Percentiles rank a stretch among this genome's conserved stretches.
These are phyloP conservation scores for Callopanchax toddi DNA, from an alignment of 2,113 vertebrate genomes.

Conservation along the genomic window DNA sequence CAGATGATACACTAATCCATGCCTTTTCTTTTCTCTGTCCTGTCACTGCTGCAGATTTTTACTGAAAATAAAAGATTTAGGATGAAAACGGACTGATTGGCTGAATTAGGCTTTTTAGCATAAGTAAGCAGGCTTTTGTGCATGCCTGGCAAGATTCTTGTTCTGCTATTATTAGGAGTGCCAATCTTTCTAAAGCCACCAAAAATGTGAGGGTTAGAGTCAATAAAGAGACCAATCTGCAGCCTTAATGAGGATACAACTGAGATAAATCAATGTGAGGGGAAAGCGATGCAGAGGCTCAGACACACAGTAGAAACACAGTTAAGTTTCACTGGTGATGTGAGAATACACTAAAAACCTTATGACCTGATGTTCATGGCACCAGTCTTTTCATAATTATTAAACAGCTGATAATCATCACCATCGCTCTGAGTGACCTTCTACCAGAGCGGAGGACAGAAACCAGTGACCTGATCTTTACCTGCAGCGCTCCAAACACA, in stretches of 20 bases:
- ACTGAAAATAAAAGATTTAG: slow-evolving; percentile 34
- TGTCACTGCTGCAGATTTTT: slow-evolving; percentile 16
- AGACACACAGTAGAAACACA: not conserved
- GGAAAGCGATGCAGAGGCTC: slow-evolving; percentile 16
- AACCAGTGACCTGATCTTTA: slow-evolving; percentile 45
- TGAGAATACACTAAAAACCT: no score
- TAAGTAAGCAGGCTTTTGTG: slow-evolving; percentile 21
- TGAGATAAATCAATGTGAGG: slow-evolving; percentile 50
- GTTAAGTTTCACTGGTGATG: no score
- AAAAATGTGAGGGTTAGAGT: not conserved
- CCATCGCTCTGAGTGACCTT: slow-evolving; percentile 50
- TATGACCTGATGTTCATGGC: no score
- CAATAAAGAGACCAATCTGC: slow-evolving; percentile 33
- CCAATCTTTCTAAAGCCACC: slow-evolving; percentile 36
- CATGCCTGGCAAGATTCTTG: slow-evolving; percentile 12
- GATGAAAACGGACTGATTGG: not conserved
- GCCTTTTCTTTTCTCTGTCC: slow-evolving; percentile 5
- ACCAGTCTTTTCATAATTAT: not conserved
- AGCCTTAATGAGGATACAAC: slow-evolving; percentile 43
- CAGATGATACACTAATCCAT: slow-evolving; percentile 26
- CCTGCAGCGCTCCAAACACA: slow-evolving; percentile 2
- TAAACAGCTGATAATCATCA: not conserved
- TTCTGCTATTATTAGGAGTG: slow-evolving; percentile 25
- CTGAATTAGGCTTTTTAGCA: slow-evolving; percentile 4
- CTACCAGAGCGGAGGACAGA: slow-evolving; percentile 47